Base-by-base conservation (phyloP, 2,797 vertebrate genomes). In the Discoglossus pictus region DNA sequence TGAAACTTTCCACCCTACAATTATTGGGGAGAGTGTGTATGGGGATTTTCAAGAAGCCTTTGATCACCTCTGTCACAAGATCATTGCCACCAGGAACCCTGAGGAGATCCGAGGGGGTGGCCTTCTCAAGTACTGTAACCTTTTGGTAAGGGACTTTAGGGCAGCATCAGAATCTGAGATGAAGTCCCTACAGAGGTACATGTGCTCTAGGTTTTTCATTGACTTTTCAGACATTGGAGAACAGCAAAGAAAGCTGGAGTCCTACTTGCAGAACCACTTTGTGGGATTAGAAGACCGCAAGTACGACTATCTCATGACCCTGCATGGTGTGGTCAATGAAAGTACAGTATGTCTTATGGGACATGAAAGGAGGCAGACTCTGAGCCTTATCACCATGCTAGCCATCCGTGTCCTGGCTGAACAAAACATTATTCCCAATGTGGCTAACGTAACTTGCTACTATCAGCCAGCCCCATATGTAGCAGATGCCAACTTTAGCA, bases 301-400 rank as follows among this genome's bases (percentile, higher is more conserved):
- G 93, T 98, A 99, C 54, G 97, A 99, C 82, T 99, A 99, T 88
- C 90, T 99, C 82, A 94, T 95, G 92, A 99, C 96, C 72, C 92
- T 99, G 62, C 95, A 98, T 0, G 86, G 92, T 47, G 97, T 99
- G 85, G 97, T 99, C 75, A 98, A 99, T 53, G 97, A 99, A 86
- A 99, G 97, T 79, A 99, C 97, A 0, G 97, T 99, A 87, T 99
- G 97, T 83, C 91, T 99, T 86, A 99, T 99, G 97, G 97, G 96
- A 64, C 97, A 99, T 25, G 96, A 99, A 85, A 90, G 97, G 84
- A 90, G 96, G 82, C 97, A 98, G 90, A 97, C 95, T 70, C 81
- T 99, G 72, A 94, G 94, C 74, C 92, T 99, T 59, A 99, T 99
- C 77, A 94, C 94, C 80, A 96, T 96, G 96, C 87, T 99, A 84